phyloP scores from a whole-genome alignment of 1,140 invertebrate genomes.

The Pachypeltis micranthus region DNA sequence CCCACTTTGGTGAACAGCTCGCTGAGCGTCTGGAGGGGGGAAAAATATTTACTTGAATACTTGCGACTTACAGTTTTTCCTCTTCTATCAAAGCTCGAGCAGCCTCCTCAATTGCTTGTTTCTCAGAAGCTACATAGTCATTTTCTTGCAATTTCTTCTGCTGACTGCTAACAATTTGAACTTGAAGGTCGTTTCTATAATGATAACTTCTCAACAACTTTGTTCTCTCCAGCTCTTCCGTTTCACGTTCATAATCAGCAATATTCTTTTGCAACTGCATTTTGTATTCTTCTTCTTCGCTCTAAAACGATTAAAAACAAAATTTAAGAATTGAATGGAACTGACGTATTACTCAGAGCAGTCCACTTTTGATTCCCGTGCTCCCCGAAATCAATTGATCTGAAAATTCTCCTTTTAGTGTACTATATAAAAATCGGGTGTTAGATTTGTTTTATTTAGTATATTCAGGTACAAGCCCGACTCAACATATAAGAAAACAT shows the following conservation, averaged over 20 bases:
- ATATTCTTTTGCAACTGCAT: neutral
- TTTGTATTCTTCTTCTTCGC: conserved; percentile 5
- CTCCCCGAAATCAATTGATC: no score
- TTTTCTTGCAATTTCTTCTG: conserved; percentile 16
- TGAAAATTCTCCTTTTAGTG: no score
- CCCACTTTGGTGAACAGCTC: no score
- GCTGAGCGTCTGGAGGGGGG: no score
- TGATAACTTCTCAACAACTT: neutral
- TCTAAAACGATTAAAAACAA: no score
- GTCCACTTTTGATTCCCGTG: no score
- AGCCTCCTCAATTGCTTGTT: conserved; percentile 22
- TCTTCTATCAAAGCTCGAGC: conserved; percentile 19
- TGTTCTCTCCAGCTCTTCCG: conserved; percentile 1
- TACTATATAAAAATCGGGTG: no score
- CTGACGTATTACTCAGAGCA: no score
- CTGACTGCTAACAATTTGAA: conserved; percentile 19
- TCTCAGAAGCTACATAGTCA: conserved; percentile 20
- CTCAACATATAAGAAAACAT: no score
- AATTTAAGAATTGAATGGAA: no score
- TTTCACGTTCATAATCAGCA: conserved; percentile 1
- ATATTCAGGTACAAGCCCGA: no score
- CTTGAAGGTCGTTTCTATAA: conserved; percentile 19
- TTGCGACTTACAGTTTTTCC: conserved; percentile 18
- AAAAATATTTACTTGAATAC: neutral
- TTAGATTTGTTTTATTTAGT: no score